These are phyloP conservation scores for Urosaurus nigricauda DNA, from an alignment of 2,797 vertebrate genomes.

Conservation along the genomic window DNA sequence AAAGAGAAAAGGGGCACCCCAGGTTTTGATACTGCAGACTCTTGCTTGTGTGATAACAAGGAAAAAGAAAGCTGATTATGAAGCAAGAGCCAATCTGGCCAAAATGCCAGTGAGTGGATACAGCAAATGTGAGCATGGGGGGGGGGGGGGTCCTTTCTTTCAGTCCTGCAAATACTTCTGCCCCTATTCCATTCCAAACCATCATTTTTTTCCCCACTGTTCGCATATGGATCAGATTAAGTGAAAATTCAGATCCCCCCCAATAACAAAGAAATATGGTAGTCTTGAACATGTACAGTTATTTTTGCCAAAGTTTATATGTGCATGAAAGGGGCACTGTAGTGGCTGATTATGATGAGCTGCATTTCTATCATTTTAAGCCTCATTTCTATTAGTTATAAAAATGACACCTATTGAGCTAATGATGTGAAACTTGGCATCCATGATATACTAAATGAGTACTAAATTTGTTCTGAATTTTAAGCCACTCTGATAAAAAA, in stretches of 20 bases:
- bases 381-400: neutral
- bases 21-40: too few relatives aligned
- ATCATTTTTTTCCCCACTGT: neutral
- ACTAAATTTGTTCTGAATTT: too few relatives aligned
- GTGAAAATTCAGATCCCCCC: neutral
- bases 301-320: neutral
- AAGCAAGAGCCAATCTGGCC: neutral
- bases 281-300: neutral
- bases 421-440: neutral
- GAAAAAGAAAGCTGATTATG: neutral
- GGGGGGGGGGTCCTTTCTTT: too few relatives aligned
- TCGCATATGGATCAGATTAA: neutral
- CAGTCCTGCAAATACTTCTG: neutral
- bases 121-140: neutral
- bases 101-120: neutral
- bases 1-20: too few relatives aligned
- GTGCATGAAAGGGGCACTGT: neutral
- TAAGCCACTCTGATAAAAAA: too few relatives aligned
- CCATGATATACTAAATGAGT: too few relatives aligned
- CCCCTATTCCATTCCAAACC: neutral
- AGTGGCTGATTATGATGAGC: neutral
- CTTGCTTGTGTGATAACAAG: neutral
- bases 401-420: neutral
- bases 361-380: neutral
- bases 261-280: neutral